Conservation (phyloP, 1,140 invertebrate genomes). For the Spodoptera frugiperda region DNA sequence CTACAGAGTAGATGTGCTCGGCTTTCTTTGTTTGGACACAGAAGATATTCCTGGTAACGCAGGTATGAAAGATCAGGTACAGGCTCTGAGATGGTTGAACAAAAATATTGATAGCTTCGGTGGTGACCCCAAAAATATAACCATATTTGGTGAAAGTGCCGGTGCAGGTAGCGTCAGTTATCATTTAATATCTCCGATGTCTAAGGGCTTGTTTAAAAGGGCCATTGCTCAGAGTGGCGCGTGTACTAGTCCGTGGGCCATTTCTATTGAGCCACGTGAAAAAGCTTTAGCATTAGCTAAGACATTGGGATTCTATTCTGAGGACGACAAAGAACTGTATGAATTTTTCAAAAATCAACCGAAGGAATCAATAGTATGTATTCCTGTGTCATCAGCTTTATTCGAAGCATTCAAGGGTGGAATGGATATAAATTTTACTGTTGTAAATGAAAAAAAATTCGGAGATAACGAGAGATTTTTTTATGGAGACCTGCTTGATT, state of each 20-base stretch:
- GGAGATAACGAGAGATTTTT: conserved; percentile 71
- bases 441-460: conserved; percentile 78
- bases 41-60: conserved; percentile 68
- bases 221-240: conserved; percentile 87
- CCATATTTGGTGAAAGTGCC: conserved; percentile 90
- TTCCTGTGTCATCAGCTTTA: conserved; percentile 58
- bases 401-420: conserved; percentile 62
- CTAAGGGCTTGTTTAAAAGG: conserved; percentile 86
- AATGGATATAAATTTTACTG: conserved; percentile 72
- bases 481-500: conserved; percentile 64
- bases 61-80: conserved; percentile 60
- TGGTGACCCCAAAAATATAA: conserved; percentile 90
- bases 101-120: conserved; percentile 86
- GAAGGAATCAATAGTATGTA: conserved; percentile 10
- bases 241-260: conserved; percentile 81
- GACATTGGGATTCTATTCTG: conserved; percentile 77
- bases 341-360: conserved; percentile 75
- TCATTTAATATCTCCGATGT: conserved; percentile 87
- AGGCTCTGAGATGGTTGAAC: conserved; percentile 58
- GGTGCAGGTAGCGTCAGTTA: conserved; percentile 86
- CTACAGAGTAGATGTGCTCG: conserved; percentile 88
- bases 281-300: conserved; percentile 76
- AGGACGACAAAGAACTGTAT: conserved; percentile 75
- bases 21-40: conserved; percentile 80
- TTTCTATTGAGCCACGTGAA: conserved; percentile 66